phyloP scores from a whole-genome alignment of 1,140 invertebrate genomes.

The Drosophila ohnishii region DNA sequence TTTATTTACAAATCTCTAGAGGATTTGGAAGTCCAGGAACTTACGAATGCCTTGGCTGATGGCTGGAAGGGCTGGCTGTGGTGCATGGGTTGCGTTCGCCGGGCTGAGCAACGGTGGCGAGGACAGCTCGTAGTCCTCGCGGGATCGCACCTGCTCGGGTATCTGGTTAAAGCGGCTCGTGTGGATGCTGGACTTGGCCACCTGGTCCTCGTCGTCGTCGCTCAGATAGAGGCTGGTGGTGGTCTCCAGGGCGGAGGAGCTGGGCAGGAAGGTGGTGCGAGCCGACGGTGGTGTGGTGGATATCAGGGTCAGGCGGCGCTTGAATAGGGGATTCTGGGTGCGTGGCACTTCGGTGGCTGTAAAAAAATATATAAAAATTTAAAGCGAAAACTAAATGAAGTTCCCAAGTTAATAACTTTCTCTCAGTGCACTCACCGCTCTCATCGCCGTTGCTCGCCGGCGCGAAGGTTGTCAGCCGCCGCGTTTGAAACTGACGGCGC shows the following conservation, averaged over 20 bases:
- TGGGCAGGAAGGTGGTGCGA: conserved; percentile 36
- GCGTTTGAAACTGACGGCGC: conserved; percentile 74
- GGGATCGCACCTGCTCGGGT: conserved; percentile 41
- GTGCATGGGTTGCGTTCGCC: not conserved
- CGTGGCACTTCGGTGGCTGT: conserved; percentile 70
- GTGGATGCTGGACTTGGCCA: conserved; percentile 79
- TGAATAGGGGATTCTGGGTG: conserved; percentile 77
- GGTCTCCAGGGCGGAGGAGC: conserved; percentile 32
- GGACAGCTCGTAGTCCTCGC: conserved; percentile 14
- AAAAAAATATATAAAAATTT: not conserved
- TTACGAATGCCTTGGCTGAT: conserved; percentile 47
- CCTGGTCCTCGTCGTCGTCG: conserved; percentile 72
- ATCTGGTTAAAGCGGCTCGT: conserved; percentile 77
- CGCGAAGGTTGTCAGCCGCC: conserved; percentile 69
- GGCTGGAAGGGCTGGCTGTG: not conserved
- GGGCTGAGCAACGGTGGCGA: not conserved
- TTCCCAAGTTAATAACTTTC: not conserved
- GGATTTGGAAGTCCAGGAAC: not conserved
- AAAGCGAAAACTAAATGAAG: not conserved
- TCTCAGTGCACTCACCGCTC: conserved; percentile 59
- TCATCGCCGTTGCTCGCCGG: conserved; percentile 55
- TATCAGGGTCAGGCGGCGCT: conserved; percentile 65
- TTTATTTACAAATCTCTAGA: not conserved
- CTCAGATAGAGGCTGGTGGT: conserved; percentile 43
- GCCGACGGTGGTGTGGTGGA: conserved; percentile 22